These are phyloP conservation scores for Metalampra italica DNA, from an alignment of 2,888 invertebrate genomes.

Conservation along the genomic window DNA sequence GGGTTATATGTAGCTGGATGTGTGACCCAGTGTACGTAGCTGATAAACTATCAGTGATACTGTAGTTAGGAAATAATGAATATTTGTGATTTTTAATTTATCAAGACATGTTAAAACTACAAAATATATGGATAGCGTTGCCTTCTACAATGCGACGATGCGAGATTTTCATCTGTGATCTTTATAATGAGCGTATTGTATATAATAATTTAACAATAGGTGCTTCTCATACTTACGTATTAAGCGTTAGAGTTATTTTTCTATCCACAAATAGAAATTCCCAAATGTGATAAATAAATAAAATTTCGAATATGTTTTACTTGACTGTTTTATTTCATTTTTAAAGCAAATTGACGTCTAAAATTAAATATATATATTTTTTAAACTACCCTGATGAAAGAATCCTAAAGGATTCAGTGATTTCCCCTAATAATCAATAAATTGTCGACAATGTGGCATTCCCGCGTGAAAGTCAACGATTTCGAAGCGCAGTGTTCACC, in stretches of 20 bases:
- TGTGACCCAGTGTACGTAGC: too few species aligned
- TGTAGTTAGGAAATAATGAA: too few species aligned
- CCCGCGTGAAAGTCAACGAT: too few species aligned
- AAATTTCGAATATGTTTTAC: slow-evolving; percentile 22
- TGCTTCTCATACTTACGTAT: slow-evolving; percentile 24
- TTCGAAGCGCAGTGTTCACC: too few species aligned
- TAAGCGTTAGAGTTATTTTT: slow-evolving; percentile 31
- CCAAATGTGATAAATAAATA: slow-evolving; percentile 50
- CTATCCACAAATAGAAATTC: slow-evolving; percentile 30
- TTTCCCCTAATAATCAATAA: too few species aligned
- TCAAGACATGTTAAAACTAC: not conserved
- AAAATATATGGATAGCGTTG: not conserved
- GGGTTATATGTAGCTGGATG: too few species aligned
- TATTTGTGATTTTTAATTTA: not conserved
- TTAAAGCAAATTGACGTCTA: too few species aligned
- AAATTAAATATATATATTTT: too few species aligned
- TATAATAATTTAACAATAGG: slow-evolving; percentile 21
- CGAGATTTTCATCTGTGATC: slow-evolving; percentile 54
- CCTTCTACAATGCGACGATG: slow-evolving; percentile 12
- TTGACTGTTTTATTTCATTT: slow-evolving; percentile 7
- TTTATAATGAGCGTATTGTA: slow-evolving; percentile 31
- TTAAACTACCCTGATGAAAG: too few species aligned
- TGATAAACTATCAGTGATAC: too few species aligned
- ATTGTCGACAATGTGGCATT: too few species aligned
- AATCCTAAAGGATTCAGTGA: too few species aligned